A percentile compares a stretch with the other conserved stretches of the same genome.
Conservation (phyloP, 2,797 vertebrate genomes). For the Clamator glandarius region DNA sequence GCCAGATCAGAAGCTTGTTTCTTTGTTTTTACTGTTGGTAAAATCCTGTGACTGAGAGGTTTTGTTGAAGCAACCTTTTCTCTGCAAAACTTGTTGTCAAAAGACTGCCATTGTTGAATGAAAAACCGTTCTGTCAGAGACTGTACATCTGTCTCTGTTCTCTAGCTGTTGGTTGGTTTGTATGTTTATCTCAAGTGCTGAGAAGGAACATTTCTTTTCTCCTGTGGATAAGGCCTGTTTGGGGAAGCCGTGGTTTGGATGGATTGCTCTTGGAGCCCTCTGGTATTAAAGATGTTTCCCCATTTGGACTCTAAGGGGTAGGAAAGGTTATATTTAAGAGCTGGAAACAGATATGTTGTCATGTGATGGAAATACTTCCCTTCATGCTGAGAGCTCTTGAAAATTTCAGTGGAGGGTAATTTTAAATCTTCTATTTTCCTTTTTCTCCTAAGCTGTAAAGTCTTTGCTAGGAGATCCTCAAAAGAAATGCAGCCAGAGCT, state of each 20-base stretch:
- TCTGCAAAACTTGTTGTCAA: neutral
- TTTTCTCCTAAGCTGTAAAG: neutral
- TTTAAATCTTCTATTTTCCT: neutral
- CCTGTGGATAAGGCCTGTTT: neutral
- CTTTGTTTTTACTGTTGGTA: neutral
- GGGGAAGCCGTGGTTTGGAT: neutral
- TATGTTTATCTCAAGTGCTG: neutral
- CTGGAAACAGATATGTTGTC: neutral
- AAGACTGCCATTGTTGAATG: neutral
- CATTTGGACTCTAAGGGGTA: neutral
- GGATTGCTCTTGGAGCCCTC: neutral
- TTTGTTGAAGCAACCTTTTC: neutral
- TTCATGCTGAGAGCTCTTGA: neutral
- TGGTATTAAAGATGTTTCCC: neutral
- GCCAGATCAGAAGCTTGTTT: neutral
- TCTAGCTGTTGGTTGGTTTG: neutral
- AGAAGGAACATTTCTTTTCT: neutral
- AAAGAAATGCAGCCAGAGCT: neutral
- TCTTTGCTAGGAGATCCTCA: neutral
- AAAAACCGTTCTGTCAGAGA: neutral
- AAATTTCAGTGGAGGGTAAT: neutral
- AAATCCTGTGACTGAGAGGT: accelerated
- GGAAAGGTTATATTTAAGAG: neutral
- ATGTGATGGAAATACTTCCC: neutral
- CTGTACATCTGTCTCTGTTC: neutral